Evolutionary conservation across 2,888 invertebrate genomes (phyloP), one percentile per base, ranked within the genome.

Genomic region (Drosophila kokeensis): DNA sequence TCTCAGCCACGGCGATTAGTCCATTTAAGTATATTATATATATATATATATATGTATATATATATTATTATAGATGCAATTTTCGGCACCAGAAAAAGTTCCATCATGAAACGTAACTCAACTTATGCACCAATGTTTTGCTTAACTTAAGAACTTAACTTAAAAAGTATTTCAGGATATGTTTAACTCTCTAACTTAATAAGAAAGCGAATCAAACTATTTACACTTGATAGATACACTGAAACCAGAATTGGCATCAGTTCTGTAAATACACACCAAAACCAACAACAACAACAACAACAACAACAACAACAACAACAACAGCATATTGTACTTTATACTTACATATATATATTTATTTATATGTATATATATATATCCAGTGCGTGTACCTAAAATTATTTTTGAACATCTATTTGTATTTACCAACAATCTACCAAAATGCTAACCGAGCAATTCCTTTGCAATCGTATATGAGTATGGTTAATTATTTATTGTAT

Each of bases 401-500:
- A 60, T 64, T 79, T 66, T 72, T 65, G 64, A 62, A 72, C 53
- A 55, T 69, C 64, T 76, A 82, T 63, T 63, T 65, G 60, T 85
- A 83, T 69, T 69, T 83, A 83, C 77, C 73, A 70, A 73, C 13
- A 69, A 68, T 36, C 55, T 76, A 79, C 54, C 78, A 68, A 67
- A 67, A 77, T 29, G 76, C 68, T 70, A 64, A 65, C 57, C 81
- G 63, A 63, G 76, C 83, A 88, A 86, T 81, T 86, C 87, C 87
- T 73, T 76, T 73, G 79, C 79, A 79, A 85, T 74, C 71, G 65
- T 73, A 76, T 74, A 75, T 73, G 69, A 78, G 59, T 79, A 82
- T 82, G 67, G 70, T 83, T 83, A 83, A 75, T 87, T 89, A 83
- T 85, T 88, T 85, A 87, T 87, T 87, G 82, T 82, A 80, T 83